These are phyloP conservation scores for Serilophus lunatus DNA, from an alignment of 2,113 vertebrate genomes.

Conservation along the genomic window DNA sequence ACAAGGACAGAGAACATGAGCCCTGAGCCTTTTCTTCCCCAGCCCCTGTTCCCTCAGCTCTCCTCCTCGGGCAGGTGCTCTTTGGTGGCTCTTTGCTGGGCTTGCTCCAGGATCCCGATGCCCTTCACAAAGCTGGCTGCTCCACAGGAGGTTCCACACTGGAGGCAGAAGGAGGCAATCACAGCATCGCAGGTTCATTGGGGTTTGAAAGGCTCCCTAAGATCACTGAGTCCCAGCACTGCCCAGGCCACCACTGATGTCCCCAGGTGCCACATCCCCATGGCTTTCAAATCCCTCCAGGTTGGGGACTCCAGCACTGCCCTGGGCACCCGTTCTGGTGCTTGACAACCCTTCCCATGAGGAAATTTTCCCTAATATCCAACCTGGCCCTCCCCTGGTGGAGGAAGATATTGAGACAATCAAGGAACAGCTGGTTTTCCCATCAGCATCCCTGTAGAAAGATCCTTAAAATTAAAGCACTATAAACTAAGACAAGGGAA, in stretches of 20 bases:
- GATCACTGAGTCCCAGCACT: not conserved
- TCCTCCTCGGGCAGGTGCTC: not conserved
- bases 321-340: not conserved
- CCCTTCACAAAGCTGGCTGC: not conserved
- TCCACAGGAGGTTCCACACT: not conserved
- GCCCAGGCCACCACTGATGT: not conserved
- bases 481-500: not conserved
- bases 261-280: not conserved
- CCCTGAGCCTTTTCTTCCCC: not conserved
- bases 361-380: not conserved
- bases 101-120: not conserved
- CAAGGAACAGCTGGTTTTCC: not conserved
- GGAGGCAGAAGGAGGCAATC: not conserved
- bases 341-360: not conserved
- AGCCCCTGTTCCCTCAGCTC: not conserved
- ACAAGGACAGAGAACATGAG: not conserved
- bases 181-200: not conserved
- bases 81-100: not conserved
- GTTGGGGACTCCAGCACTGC: not conserved
- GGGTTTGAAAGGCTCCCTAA: not conserved
- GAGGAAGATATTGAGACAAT: not conserved
- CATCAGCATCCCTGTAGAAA: not conserved
- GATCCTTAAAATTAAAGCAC: not conserved
- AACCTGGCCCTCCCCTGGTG: fast-evolving
- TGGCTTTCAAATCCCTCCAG: not conserved